These are phyloP conservation scores for Antigone vipio DNA, from an alignment of 2,113 vertebrate genomes.

Conservation along the genomic window DNA sequence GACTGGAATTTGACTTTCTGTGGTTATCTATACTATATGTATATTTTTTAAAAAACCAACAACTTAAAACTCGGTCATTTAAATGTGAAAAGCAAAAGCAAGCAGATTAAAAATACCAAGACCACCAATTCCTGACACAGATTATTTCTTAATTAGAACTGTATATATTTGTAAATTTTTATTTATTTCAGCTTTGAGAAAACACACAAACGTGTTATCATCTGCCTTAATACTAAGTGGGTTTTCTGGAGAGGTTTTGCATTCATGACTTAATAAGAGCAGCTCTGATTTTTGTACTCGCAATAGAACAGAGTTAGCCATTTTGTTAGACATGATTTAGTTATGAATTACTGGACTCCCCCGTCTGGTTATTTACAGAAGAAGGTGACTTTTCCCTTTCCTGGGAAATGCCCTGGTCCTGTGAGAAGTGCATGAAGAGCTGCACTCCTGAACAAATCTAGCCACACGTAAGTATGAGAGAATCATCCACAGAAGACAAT, in stretches of 20 bases:
- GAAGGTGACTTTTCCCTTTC: neutral
- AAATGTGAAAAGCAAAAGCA: neutral
- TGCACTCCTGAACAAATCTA: neutral
- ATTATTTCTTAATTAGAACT: neutral
- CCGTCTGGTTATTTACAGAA: neutral
- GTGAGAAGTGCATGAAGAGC: neutral
- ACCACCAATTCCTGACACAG: neutral
- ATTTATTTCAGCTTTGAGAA: neutral
- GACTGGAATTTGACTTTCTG: neutral
- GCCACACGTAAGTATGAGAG: rapidly evolving
- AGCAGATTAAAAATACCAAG: neutral
- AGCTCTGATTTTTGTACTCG: neutral
- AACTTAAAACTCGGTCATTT: neutral
- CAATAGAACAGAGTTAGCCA: neutral
- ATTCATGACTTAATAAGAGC: neutral
- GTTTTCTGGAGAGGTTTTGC: neutral
- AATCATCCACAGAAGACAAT: neutral
- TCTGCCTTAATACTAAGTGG: neutral
- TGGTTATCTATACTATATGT: neutral
- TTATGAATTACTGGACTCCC: neutral
- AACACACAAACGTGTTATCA: neutral
- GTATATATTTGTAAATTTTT: neutral
- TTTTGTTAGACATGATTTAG: neutral
- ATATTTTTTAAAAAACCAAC: no score
- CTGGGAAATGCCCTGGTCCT: neutral